Evolutionary conservation across 2,888 invertebrate genomes (phyloP).

Genomic region (Eilema sororculum): DNA sequence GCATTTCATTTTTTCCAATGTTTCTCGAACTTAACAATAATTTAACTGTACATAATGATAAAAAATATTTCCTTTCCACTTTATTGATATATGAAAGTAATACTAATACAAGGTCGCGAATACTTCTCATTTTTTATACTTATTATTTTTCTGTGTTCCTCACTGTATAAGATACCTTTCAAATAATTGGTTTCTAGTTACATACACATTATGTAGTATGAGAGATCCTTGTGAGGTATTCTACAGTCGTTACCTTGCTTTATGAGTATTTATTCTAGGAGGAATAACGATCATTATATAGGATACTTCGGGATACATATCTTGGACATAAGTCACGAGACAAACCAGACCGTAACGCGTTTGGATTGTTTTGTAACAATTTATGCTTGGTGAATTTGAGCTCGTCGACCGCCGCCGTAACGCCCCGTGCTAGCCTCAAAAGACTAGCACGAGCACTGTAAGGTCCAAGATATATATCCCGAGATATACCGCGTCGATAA

Average conservation of each 20-base stretch:
- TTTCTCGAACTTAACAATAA: too few species aligned
- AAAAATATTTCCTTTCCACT: background rate
- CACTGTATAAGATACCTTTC: background rate
- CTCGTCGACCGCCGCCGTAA: too few species aligned
- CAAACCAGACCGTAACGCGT: too few species aligned
- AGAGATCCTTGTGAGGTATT: conserved; percentile 30
- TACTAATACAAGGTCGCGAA: background rate
- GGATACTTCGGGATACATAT: too few species aligned
- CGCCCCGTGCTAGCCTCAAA: too few species aligned
- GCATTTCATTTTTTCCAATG: too few species aligned
- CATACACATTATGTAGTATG: background rate
- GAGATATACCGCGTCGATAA: conserved; percentile 21
- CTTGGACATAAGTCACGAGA: too few species aligned
- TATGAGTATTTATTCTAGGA: conserved; percentile 38
- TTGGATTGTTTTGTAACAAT: too few species aligned
- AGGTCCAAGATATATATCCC: too few species aligned
- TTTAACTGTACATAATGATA: too few species aligned
- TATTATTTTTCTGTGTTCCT: background rate
- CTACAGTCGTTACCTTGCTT: conserved; percentile 29
- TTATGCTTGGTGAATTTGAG: too few species aligned
- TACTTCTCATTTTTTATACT: background rate
- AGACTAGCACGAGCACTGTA: too few species aligned
- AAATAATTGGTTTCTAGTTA: conserved; percentile 8
- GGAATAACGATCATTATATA: conserved; percentile 23
- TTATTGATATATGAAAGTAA: background rate